Evolutionary conservation across 2,797 vertebrate genomes (phyloP), one percentile per base, ranked within the genome.

Genomic region (Cirrhinus mrigala): DNA sequence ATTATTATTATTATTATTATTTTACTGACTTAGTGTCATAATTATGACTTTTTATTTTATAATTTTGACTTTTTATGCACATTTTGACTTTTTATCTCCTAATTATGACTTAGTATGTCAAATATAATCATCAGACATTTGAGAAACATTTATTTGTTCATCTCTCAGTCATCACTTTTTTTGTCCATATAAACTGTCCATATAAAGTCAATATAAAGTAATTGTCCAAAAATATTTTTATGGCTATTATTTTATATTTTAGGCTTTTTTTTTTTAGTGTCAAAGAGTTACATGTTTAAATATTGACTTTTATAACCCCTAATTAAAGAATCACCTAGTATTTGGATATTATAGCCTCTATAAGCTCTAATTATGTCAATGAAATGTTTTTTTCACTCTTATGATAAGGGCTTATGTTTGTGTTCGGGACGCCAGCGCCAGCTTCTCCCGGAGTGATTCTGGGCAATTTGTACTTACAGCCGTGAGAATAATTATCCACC

Each of bases 381-480:
- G 4, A 6, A 11, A 52, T 33, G 16, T 33, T 52, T 33, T 37
- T 54, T 27, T 73, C 7, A 50, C 46, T 10, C 11, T 18, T 50
- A 29, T 50, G 46, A 50, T 6, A n/a, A 16, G 70, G 27, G 70
- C 48, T 15, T 4, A 48, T 1, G 12, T 48, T 27, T 33, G 78
- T 4, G 11, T 56, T 33, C 24, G 27, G 71, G 15, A 27, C 16
- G 11, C 29, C 15, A 11, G 68, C 10, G 20, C 90, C 93, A 84
- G n/a, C 58, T 60, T 24, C 58, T 60, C n/a, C n/a, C 24, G 58
- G 87, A 86, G 79, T 87, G n/a, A 56, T 89, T 90, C 90, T 85
- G 82, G 87, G 91, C 94, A 93, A 95, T 96, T 96, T 96, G 94
- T 96, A 95, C 90, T 94, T 95, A 95, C 94, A 94, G 91, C 87